Evolutionary conservation across 2,797 vertebrate species (phyloP).

Genomic region (Rhinella marina): DNA sequence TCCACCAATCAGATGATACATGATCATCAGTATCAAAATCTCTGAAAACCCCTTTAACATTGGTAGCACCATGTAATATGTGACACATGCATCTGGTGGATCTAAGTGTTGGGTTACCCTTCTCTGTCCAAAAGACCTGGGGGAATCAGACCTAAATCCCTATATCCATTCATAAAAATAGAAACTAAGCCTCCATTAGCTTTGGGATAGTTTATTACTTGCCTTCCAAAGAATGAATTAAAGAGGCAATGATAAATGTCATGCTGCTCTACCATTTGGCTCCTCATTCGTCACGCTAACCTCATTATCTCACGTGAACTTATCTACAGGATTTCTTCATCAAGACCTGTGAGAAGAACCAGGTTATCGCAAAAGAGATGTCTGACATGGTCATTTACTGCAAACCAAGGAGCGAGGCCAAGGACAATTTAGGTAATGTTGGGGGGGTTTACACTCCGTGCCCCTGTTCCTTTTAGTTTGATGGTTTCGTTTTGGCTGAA

Average conservation of each 20-base stretch:
- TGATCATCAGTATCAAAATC: no score
- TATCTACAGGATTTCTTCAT: conserved; percentile 76
- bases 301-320: not conserved
- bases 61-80: no score
- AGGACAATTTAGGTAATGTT: conserved; percentile 87
- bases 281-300: conserved; percentile 2
- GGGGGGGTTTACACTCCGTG: no score
- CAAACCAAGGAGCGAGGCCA: conserved; percentile 94
- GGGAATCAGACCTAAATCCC: not conserved
- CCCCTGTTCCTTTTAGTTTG: no score
- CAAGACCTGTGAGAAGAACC: conserved; percentile 87
- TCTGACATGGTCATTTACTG: conserved; percentile 97
- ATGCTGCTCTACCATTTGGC: not conserved
- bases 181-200: not conserved
- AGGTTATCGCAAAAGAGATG: conserved; percentile 92
- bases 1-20: no score
- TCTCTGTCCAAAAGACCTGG: not conserved
- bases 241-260: not conserved
- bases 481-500: no score
- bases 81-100: no score
- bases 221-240: not conserved
- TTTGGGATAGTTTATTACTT: conserved; percentile 8
- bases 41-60: no score
- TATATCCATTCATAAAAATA: not conserved
- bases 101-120: not conserved